Percentiles rank a stretch among this genome's conserved stretches.
Evolutionary conservation across 1,140 invertebrate genomes (phyloP).

Genomic region (Meloidogyne chitwoodi): DNA sequence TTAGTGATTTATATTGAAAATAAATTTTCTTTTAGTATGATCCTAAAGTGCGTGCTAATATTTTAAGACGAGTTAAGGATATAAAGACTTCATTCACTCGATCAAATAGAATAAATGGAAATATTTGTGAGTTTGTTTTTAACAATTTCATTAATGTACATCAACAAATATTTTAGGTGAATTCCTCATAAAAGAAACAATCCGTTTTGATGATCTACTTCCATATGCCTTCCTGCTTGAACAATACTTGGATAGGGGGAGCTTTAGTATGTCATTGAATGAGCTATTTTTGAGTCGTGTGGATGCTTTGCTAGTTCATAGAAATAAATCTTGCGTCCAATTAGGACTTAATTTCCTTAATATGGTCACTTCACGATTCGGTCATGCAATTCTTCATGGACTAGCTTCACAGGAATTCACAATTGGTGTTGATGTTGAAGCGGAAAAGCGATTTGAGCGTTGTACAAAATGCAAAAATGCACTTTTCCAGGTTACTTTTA

Average conservation of each 20-base stretch:
- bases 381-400: constrained; percentile 19
- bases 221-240: constrained; percentile 21
- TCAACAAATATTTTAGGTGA: constrained; percentile 5
- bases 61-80: neutral
- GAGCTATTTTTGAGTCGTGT: constrained; percentile 11
- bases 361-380: constrained; percentile 17
- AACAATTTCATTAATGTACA: neutral
- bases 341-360: constrained; percentile 25
- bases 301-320: constrained; percentile 3
- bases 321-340: constrained; percentile 2
- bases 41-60: neutral
- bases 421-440: constrained; percentile 28
- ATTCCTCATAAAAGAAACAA: neutral
- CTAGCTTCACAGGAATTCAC: constrained; percentile 19
- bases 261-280: constrained; percentile 18
- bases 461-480: constrained; percentile 23
- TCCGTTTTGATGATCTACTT: constrained; percentile 12
- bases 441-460: constrained; percentile 29
- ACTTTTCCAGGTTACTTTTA: constrained; percentile 10
- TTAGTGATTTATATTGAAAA: neutral
- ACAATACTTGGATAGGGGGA: constrained; percentile 11
- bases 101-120: neutral
- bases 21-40: neutral
- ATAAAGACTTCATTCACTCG: neutral
- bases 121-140: neutral